Conservation (phyloP, 2,113 vertebrate species). For the Prolemur simus region DNA sequence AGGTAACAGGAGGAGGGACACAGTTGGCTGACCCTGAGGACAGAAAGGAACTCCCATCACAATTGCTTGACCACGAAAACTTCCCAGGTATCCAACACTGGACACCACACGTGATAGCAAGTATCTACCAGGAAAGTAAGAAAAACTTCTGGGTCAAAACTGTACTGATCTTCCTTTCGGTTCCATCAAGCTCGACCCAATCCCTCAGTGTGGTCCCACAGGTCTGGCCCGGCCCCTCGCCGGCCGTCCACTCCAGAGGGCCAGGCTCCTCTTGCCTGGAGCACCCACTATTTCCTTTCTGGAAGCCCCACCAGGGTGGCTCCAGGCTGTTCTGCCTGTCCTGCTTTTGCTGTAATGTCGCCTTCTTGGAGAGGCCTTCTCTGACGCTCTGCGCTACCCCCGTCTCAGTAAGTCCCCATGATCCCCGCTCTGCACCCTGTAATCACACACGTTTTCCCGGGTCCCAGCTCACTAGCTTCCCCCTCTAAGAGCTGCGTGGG, state of each 20-base stretch:
- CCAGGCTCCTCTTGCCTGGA: not conserved
- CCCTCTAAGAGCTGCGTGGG: not conserved
- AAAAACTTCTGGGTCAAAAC: too few relatives aligned
- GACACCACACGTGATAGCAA: not conserved
- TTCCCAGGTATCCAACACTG: not conserved
- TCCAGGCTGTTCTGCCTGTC: not conserved
- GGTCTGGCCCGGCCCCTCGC: not conserved
- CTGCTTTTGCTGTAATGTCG: not conserved
- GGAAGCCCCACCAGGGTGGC: not conserved
- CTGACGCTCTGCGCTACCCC: rapidly evolving
- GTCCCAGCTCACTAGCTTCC: not conserved
- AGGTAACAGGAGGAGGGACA: not conserved
- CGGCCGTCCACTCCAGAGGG: not conserved
- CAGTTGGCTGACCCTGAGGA: not conserved
- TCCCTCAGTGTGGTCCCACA: not conserved
- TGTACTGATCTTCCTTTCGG: not conserved
- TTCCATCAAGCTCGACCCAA: not conserved
- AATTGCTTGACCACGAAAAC: not conserved
- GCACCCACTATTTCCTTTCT: not conserved
- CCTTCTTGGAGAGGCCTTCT: not conserved
- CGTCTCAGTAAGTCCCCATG: too few relatives aligned
- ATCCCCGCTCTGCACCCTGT: not conserved
- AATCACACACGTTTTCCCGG: rapidly evolving
- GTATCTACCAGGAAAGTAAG: not conserved
- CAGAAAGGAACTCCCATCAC: not conserved